Percentiles rank a stretch among this genome's conserved stretches.
phyloP scores from a whole-genome alignment of 2,113 vertebrate genomes.

The Neotoma lepida region DNA sequence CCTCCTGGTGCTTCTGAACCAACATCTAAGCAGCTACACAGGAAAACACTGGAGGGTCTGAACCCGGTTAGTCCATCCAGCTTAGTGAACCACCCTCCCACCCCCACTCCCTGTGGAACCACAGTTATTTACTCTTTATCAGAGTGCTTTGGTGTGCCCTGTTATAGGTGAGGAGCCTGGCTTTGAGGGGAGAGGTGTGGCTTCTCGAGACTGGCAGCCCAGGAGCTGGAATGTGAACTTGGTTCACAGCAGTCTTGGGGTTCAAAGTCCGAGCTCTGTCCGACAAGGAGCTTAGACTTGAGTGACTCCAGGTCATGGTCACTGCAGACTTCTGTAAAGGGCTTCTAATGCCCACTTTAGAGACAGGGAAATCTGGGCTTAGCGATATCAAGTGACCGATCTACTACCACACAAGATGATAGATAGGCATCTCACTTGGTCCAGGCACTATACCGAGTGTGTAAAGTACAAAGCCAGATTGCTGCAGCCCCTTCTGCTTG shows the following conservation, averaged over 20 bases:
- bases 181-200: neutral
- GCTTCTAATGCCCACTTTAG: neutral
- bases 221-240: neutral
- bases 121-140: neutral
- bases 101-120: neutral
- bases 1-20: neutral
- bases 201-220: fast-evolving
- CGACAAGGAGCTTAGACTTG: neutral
- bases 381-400: too few species aligned
- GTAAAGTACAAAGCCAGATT: neutral
- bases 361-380: neutral
- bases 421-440: neutral
- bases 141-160: neutral
- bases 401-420: neutral
- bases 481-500: neutral
- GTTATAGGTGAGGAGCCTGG: neutral
- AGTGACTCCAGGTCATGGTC: neutral
- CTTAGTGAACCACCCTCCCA: fast-evolving
- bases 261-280: neutral
- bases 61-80: neutral
- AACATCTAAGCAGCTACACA: too few species aligned
- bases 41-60: neutral
- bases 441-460: neutral
- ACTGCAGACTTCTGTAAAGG: neutral
- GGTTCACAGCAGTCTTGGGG: neutral